These are phyloP conservation scores for Epizoanthus stellaris DNA, from an alignment of 92 coral and sea anemone species.

Conservation along the genomic window DNA sequence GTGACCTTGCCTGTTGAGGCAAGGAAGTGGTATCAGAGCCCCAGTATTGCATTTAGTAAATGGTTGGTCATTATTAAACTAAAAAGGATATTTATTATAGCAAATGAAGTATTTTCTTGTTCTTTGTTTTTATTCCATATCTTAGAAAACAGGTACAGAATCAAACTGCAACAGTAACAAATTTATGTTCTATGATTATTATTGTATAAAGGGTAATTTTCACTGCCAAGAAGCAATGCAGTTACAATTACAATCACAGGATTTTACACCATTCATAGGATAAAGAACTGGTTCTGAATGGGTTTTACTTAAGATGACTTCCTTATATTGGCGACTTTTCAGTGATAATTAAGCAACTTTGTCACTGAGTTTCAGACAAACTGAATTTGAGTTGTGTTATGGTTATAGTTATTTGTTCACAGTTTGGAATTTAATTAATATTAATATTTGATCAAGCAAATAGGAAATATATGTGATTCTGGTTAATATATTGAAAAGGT, in stretches of 20 bases:
- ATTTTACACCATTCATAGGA: background rate
- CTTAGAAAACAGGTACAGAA: constrained; percentile 17
- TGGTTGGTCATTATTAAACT: constrained; percentile 3
- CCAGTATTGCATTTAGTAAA: constrained; percentile 14
- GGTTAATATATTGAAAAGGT: constrained; percentile 36
- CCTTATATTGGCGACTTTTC: constrained; percentile 10
- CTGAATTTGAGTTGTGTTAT: background rate
- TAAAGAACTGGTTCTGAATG: background rate
- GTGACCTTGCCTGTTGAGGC: constrained; percentile 13
- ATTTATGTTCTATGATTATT: constrained; percentile 22
- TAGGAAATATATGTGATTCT: constrained; percentile 14
- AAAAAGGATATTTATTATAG: background rate
- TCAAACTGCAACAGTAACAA: constrained; percentile 6
- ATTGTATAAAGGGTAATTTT: background rate
- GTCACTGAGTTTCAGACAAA: constrained; percentile 7
- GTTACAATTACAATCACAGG: too few species aligned
- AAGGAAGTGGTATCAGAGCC: constrained; percentile 14
- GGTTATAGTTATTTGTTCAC: constrained; percentile 29
- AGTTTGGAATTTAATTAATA: constrained; percentile 7
- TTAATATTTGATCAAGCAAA: background rate
- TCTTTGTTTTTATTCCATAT: constrained; percentile 12
- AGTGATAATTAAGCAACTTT: constrained; percentile 20
- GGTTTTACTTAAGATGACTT: constrained; percentile 11
- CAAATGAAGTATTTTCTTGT: constrained; percentile 19
- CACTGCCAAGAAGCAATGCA: constrained; percentile 18